Conservation (phyloP, 2,797 vertebrate species). For the Melanotaenia nigrans region DNA sequence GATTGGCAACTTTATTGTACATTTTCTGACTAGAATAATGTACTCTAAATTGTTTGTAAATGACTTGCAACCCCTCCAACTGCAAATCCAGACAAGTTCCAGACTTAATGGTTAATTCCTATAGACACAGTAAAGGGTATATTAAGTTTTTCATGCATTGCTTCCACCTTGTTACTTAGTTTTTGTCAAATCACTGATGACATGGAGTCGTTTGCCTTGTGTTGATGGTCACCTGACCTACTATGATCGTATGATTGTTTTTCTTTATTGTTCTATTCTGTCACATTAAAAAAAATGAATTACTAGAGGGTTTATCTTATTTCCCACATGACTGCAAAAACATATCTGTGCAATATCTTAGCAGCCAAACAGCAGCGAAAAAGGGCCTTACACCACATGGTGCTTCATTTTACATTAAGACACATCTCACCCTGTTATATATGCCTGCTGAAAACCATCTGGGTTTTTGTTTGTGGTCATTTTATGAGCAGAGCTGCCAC, state of each 20-base stretch:
- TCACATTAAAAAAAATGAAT: background rate
- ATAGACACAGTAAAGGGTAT: background rate
- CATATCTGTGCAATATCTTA: slow-evolving; percentile 9
- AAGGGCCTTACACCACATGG: slow-evolving; percentile 14
- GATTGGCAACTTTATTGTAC: background rate
- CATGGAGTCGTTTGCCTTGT: background rate
- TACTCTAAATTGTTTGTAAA: background rate
- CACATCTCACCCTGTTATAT: slow-evolving; percentile 43
- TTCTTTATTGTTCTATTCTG: background rate
- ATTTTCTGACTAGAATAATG: background rate
- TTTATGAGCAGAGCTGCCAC: slow-evolving; percentile 57
- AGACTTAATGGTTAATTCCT: background rate
- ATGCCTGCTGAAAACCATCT: slow-evolving; percentile 62
- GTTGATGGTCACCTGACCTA: background rate
- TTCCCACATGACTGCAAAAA: background rate
- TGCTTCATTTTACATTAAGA: slow-evolving; percentile 52
- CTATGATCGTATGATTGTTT: background rate
- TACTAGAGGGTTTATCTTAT: background rate
- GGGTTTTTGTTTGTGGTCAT: slow-evolving; percentile 57
- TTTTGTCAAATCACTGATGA: background rate
- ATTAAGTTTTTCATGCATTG: background rate
- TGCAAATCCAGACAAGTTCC: background rate
- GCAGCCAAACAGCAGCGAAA: slow-evolving; percentile 16
- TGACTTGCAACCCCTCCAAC: background rate
- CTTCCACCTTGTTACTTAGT: background rate